A percentile compares a stretch with the other conserved stretches of the same genome.
Evolutionary conservation across 92 coral and sea anemone genomes (phyloP).

Genomic region (Zoanthus sansibaricus): DNA sequence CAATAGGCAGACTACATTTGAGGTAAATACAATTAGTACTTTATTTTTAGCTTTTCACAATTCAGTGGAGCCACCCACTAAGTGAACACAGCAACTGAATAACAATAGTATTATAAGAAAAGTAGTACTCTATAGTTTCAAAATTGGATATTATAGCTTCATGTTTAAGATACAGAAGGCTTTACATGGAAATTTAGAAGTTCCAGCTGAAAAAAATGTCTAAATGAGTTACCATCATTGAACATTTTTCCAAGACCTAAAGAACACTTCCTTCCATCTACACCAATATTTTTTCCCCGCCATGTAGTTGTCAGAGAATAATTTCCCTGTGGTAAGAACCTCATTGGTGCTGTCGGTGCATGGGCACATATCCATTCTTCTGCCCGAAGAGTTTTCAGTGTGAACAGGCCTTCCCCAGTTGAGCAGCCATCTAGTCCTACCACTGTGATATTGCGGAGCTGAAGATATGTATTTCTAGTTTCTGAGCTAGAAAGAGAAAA

Average conservation of each 20-base stretch:
- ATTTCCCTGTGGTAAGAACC: constrained; percentile 5
- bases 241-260: constrained; percentile 23
- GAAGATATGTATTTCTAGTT: constrained; percentile 15
- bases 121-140: not conserved
- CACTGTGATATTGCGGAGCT: constrained; percentile 18
- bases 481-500: constrained; percentile 13
- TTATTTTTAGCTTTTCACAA: no score
- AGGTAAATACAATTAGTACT: no score
- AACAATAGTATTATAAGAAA: no score
- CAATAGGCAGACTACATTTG: no score
- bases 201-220: no score
- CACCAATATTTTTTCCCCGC: not conserved
- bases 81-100: not conserved
- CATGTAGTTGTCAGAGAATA: constrained; percentile 10
- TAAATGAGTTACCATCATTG: constrained; percentile 21
- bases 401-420: constrained; percentile 33
- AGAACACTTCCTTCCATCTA: constrained; percentile 25
- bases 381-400: constrained; percentile 15
- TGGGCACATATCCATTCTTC: constrained; percentile 19
- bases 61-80: no score
- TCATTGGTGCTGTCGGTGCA: constrained; percentile 40
- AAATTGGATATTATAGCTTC: not conserved
- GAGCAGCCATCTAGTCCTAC: constrained; percentile 22
- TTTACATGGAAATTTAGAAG: no score
- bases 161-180: not conserved